phyloP scores from a whole-genome alignment of 2,888 invertebrate species.

The Carpatolechia fugitivella region DNA sequence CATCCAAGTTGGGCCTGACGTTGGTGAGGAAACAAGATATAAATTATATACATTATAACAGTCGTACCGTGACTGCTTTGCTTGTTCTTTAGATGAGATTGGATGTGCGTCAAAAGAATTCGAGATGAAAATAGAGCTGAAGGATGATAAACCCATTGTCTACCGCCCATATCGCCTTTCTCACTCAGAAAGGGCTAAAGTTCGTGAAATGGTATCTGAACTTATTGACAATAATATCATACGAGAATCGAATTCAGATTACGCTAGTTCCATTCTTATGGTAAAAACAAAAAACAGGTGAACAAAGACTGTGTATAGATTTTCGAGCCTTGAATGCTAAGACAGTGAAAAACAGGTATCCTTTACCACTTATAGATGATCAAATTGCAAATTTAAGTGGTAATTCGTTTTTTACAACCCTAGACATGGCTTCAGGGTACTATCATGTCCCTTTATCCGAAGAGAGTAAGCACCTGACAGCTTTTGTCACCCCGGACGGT shows the following conservation, averaged over 20 bases:
- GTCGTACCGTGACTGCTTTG: slow-evolving; percentile 7
- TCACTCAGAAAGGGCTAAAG: slow-evolving; percentile 19
- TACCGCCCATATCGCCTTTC: slow-evolving; percentile 27
- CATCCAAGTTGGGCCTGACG: slow-evolving; percentile 14
- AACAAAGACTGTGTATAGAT: slow-evolving; percentile 25
- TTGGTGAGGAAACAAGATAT: slow-evolving; percentile 15
- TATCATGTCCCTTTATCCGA: no score
- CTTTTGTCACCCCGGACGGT: slow-evolving; percentile 18
- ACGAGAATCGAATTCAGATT: no score
- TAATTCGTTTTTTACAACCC: slow-evolving; percentile 32
- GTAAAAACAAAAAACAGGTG: slow-evolving; percentile 26
- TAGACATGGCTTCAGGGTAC: slow-evolving; percentile 27
- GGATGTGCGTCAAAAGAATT: slow-evolving; percentile 17
- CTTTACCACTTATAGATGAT: slow-evolving; percentile 25
- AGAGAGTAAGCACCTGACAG: no score
- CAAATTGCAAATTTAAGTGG: slow-evolving; percentile 32
- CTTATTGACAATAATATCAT: background rate
- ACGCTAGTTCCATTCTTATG: no score
- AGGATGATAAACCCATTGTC: slow-evolving; percentile 24
- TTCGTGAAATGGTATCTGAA: slow-evolving; percentile 23
- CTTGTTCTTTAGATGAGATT: slow-evolving; percentile 19
- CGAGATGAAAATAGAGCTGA: slow-evolving; percentile 24
- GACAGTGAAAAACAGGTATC: slow-evolving; percentile 23
- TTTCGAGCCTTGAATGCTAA: slow-evolving; percentile 30
- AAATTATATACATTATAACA: background rate